Percentiles rank a stretch among this genome's conserved stretches.
phyloP scores from a whole-genome alignment of 2,888 invertebrate species.

The Drymonia ruficornis region DNA sequence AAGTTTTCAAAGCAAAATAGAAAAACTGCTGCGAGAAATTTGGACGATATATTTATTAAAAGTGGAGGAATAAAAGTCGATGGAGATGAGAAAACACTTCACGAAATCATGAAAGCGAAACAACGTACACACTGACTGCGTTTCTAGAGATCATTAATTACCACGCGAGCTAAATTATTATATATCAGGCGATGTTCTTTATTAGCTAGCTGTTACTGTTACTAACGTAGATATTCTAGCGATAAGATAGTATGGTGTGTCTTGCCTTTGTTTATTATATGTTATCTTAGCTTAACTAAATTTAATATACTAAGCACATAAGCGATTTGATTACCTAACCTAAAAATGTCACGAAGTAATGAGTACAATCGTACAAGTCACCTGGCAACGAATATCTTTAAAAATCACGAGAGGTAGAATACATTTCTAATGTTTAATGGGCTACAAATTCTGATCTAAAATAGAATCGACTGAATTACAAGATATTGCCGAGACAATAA shows the following conservation, averaged over 20 bases:
- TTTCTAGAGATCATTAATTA: conserved; percentile 43
- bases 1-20: conserved; percentile 7
- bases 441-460: neutral
- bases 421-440: neutral
- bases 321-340: conserved; percentile 37
- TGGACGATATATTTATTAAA: conserved; percentile 19
- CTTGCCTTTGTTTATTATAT: conserved; percentile 12
- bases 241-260: conserved; percentile 34
- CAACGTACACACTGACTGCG: conserved; percentile 49
- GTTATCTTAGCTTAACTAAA: conserved; percentile 24
- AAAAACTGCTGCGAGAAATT: conserved; percentile 10
- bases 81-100: conserved; percentile 38
- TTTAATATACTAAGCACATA: conserved; percentile 23
- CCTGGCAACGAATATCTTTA: conserved; percentile 10
- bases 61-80: conserved; percentile 19
- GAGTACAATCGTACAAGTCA: conserved; percentile 11
- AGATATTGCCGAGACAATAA: conserved; percentile 15
- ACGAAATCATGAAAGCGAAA: conserved; percentile 68
- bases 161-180: conserved; percentile 50
- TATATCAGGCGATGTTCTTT: conserved; percentile 34
- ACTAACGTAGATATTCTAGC: conserved; percentile 42
- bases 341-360: conserved; percentile 34
- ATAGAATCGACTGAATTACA: conserved; percentile 1
- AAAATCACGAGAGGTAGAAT: conserved; percentile 6
- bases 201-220: conserved; percentile 26